phyloP scores from a whole-genome alignment of 1,140 invertebrate genomes.

The Zaprionus vittiger region DNA sequence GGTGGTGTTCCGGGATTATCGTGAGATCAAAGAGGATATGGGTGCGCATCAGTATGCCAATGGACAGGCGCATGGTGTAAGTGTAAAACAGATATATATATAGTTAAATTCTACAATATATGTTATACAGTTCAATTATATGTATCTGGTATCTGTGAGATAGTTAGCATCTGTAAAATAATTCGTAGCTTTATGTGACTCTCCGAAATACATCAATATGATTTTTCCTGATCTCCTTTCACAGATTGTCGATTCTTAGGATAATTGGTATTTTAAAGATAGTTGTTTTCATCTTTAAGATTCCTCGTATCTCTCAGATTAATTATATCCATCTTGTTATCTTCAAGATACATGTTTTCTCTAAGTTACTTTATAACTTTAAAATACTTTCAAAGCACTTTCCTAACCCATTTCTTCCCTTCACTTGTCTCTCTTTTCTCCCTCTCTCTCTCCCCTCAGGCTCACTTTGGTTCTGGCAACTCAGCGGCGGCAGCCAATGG shows the following conservation, averaged over 20 bases:
- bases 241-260: too few relatives aligned
- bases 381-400: background rate
- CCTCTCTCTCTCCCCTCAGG: slow-evolving; percentile 22
- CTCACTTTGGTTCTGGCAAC: slow-evolving; percentile 60
- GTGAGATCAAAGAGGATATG: slow-evolving; percentile 90
- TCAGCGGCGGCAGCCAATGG: slow-evolving; percentile 67
- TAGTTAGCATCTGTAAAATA: too few relatives aligned
- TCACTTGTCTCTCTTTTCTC: background rate
- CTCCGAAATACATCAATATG: too few relatives aligned
- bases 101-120: background rate
- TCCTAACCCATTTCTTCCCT: slow-evolving; percentile 15
- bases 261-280: too few relatives aligned
- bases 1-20: slow-evolving; percentile 94
- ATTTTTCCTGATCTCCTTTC: too few relatives aligned
- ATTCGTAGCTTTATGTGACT: too few relatives aligned
- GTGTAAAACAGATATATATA: slow-evolving; percentile 15
- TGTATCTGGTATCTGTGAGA: too few relatives aligned
- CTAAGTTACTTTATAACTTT: background rate
- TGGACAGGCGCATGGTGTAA: slow-evolving; percentile 77
- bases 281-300: too few relatives aligned
- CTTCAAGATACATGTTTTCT: background rate
- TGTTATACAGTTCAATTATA: too few relatives aligned
- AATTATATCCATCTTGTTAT: background rate
- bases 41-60: slow-evolving; percentile 85
- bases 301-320: too few relatives aligned